A percentile compares a stretch with the other conserved stretches of the same genome.
These are phyloP conservation scores for Drosophila antonietae DNA, from an alignment of 2,888 invertebrate species.

Conservation along the genomic window DNA sequence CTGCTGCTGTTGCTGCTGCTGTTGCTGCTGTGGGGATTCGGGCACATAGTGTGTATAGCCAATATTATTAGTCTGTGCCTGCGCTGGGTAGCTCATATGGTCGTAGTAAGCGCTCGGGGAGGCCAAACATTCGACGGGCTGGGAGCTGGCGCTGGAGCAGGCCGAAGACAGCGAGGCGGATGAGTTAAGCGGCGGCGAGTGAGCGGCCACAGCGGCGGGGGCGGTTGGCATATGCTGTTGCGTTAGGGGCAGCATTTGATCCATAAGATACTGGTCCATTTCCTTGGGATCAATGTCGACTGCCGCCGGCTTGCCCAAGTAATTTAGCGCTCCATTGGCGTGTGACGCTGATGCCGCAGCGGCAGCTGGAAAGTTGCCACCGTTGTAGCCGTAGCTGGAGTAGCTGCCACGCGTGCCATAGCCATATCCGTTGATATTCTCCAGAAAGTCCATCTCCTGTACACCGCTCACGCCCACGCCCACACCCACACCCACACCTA, in stretches of 20 bases:
- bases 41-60: slow-evolving; percentile 44
- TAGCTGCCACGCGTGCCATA: slow-evolving; percentile 46
- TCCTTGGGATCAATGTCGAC: slow-evolving; percentile 84
- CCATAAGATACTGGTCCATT: slow-evolving; percentile 85
- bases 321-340: slow-evolving; percentile 83
- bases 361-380: slow-evolving; percentile 14
- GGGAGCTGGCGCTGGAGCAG: slow-evolving; percentile 70
- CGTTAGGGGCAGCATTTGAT: slow-evolving; percentile 81
- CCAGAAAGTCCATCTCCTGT: slow-evolving; percentile 68
- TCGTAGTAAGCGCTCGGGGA: slow-evolving; percentile 64
- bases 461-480: slow-evolving; percentile 12
- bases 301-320: slow-evolving; percentile 63
- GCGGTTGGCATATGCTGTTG: slow-evolving; percentile 46
- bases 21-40: slow-evolving; percentile 52
- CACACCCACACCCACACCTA: slow-evolving; percentile 2
- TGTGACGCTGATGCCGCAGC: slow-evolving; percentile 67
- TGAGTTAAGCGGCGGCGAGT: slow-evolving; percentile 71
- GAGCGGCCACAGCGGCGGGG: slow-evolving; percentile 26
- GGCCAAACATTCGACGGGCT: slow-evolving; percentile 63
- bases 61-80: slow-evolving; percentile 14
- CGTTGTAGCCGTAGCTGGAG: slow-evolving; percentile 30
- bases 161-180: slow-evolving; percentile 75
- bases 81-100: slow-evolving; percentile 55
- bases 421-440: slow-evolving; percentile 64
- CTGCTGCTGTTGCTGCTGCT: slow-evolving; percentile 40